A percentile compares a stretch with the other conserved stretches of the same genome.
phyloP scores from a whole-genome alignment of 2,113 vertebrate genomes.

The Todiramphus chloris region DNA sequence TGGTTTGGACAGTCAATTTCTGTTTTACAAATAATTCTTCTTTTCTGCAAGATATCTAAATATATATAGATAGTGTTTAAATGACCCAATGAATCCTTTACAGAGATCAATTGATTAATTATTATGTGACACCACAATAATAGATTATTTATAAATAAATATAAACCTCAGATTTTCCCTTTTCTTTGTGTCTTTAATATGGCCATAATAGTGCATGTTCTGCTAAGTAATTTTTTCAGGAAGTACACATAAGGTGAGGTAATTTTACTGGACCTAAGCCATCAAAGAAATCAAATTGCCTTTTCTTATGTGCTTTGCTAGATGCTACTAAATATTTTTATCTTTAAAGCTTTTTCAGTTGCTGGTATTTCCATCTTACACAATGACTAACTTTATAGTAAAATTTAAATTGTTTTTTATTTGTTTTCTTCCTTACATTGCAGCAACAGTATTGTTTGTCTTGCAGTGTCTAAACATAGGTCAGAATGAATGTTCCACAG shows the following conservation, averaged over 20 bases:
- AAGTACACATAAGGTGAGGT: background rate
- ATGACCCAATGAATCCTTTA: background rate
- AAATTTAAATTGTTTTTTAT: background rate
- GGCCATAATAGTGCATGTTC: background rate
- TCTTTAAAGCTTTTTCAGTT: background rate
- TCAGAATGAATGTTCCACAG: background rate
- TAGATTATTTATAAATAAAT: background rate
- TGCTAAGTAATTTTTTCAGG: background rate
- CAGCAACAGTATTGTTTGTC: background rate
- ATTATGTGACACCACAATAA: fast-evolving
- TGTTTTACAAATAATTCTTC: background rate
- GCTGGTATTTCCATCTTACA: background rate
- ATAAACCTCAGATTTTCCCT: background rate
- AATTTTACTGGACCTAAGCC: background rate
- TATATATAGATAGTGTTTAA: background rate
- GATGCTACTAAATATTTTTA: background rate
- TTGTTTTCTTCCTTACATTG: background rate
- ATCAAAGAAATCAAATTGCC: background rate
- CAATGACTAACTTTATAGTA: background rate
- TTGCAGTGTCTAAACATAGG: background rate
- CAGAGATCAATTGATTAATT: background rate
- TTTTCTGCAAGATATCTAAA: background rate
- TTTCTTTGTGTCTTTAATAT: background rate
- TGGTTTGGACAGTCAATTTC: background rate
- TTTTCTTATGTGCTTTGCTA: background rate